Evolutionary conservation across 2,113 vertebrate genomes (phyloP).

Genomic region (Galemys pyrenaicus): DNA sequence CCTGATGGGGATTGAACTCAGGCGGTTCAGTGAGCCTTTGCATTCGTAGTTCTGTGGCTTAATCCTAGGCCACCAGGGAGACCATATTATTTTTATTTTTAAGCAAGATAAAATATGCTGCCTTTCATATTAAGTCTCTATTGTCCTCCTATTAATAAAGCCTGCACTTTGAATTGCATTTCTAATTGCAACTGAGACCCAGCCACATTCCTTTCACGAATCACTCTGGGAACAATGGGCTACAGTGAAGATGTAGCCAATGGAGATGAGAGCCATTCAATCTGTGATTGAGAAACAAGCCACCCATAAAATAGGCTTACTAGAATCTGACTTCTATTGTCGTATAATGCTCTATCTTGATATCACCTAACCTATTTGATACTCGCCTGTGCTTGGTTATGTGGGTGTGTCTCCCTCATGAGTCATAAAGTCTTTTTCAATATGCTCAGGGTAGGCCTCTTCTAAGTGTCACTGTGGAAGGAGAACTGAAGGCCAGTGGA

Average conservation of each 20-base stretch:
- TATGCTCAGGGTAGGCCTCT: too few species aligned
- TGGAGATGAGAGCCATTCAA: background rate
- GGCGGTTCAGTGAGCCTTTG: too few species aligned
- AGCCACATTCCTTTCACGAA: background rate
- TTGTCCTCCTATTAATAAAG: background rate
- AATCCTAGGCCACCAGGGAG: too few species aligned
- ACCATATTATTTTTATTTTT: conserved; percentile 37
- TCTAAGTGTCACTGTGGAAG: too few species aligned
- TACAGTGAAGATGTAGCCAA: background rate
- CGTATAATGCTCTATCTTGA: background rate
- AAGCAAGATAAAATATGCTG: background rate
- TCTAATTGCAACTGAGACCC: background rate
- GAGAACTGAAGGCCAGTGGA: too few species aligned
- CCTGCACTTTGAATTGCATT: background rate
- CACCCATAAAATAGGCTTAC: background rate
- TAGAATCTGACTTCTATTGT: background rate
- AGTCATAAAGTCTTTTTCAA: too few species aligned
- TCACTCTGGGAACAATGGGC: background rate
- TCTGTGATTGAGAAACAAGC: background rate
- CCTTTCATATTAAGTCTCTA: conserved; percentile 10
- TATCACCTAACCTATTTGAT: background rate
- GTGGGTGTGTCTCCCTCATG: too few species aligned
- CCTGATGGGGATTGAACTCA: too few species aligned
- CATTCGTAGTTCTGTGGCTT: too few species aligned
- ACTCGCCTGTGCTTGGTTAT: background rate